Conservation (phyloP, 2,797 vertebrate species). For the Thaleichthys pacificus region DNA sequence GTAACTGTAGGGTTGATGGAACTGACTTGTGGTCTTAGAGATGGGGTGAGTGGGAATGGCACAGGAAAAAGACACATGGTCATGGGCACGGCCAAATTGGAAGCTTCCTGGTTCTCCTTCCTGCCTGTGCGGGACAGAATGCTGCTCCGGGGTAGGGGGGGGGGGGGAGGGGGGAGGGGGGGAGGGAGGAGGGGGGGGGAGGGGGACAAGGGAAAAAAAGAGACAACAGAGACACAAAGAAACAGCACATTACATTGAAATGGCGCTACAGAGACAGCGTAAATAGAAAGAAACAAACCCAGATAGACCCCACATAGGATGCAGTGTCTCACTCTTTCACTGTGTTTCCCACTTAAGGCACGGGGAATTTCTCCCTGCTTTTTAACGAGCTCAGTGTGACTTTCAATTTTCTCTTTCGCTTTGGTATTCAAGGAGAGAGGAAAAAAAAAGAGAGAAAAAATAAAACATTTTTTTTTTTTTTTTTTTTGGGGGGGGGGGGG, state of each 20-base stretch:
- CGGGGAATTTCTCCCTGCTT: slow-evolving; percentile 69
- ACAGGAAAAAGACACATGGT: slow-evolving; percentile 99
- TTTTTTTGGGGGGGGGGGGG: no score
- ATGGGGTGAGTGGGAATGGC: slow-evolving; percentile 99
- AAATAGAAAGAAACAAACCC: slow-evolving; percentile 99
- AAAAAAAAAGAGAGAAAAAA: slow-evolving; percentile 64
- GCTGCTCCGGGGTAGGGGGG: slow-evolving; percentile 99
- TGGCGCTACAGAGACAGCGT: slow-evolving; percentile 99
- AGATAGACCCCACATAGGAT: slow-evolving; percentile 99
- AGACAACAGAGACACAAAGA: slow-evolving; percentile 99
- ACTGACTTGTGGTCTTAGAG: slow-evolving; percentile 99
- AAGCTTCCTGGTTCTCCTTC: slow-evolving; percentile 99
- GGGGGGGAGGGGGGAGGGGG: slow-evolving; percentile 88
- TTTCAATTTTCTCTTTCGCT: slow-evolving; percentile 58
- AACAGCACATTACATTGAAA: slow-evolving; percentile 99
- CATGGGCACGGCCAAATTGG: slow-evolving; percentile 99
- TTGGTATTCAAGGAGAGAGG: slow-evolving; percentile 8
- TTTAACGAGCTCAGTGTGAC: slow-evolving; percentile 63
- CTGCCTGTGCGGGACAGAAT: slow-evolving; percentile 99
- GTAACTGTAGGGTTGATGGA: slow-evolving; percentile 99
- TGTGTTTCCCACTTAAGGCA: slow-evolving; percentile 69
- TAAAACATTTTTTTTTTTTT: slow-evolving; percentile 49
- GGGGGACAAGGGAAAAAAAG: slow-evolving; percentile 97
- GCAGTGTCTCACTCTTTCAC: slow-evolving; percentile 84
- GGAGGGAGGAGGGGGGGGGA: slow-evolving; percentile 83